phyloP scores from a whole-genome alignment of 2,113 vertebrate species.

The Mormyrus lacerda region DNA sequence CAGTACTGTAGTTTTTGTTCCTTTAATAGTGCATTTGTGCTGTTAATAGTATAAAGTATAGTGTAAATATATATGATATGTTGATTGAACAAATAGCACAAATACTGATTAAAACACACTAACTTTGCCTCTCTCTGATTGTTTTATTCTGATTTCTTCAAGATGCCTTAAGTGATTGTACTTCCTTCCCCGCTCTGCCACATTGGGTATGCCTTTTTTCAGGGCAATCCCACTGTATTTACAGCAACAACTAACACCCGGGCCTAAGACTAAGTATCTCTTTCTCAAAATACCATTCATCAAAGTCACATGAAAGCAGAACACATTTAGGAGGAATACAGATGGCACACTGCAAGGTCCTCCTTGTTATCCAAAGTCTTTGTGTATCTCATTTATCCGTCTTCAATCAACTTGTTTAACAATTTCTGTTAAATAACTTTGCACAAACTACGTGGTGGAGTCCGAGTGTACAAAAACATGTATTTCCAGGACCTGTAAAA shows the following conservation, averaged over 20 bases:
- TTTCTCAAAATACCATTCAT: conserved; percentile 62
- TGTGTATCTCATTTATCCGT: conserved; percentile 45
- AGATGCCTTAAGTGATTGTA: conserved; percentile 55
- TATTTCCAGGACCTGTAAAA: neutral
- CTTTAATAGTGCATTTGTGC: neutral
- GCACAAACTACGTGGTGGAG: neutral
- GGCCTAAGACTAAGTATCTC: conserved; percentile 43
- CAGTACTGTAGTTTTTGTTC: conserved; percentile 17
- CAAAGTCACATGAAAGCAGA: conserved; percentile 59
- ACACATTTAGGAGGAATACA: conserved; percentile 44
- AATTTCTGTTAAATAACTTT: neutral
- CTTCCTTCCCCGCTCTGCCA: conserved; percentile 36
- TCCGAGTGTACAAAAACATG: neutral
- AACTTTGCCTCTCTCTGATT: conserved; percentile 44
- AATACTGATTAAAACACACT: neutral
- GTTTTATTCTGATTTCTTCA: conserved; percentile 57
- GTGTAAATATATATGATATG: neutral
- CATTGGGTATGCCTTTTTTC: conserved; percentile 48
- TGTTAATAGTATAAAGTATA: conserved; percentile 8
- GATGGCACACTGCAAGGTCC: conserved; percentile 10
- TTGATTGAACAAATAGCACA: neutral
- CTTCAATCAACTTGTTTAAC: conserved; percentile 49
- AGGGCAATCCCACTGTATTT: conserved; percentile 48
- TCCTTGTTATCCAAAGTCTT: conserved; percentile 46
- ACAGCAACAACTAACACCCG: conserved; percentile 50